Evolutionary conservation across 2,113 vertebrate genomes (phyloP), one percentile per base, ranked within the genome.

Genomic region (Empidonax alnorum): DNA sequence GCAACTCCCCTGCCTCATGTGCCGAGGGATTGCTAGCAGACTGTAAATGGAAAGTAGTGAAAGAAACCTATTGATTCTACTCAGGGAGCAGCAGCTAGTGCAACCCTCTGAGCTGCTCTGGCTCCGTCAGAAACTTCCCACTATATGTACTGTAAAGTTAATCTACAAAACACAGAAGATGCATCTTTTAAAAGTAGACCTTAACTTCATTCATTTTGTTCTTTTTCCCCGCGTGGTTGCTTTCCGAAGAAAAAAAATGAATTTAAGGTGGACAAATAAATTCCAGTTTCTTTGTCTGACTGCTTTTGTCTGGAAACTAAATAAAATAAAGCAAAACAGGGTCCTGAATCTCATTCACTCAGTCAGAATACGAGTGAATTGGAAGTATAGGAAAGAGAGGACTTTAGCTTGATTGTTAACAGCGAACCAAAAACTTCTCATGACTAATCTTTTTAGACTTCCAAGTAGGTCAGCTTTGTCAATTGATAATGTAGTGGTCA

Each of bases 401-500:
- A 25, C 22, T 76, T 87, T 66, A 30, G 2, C 15, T 49, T 69
- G 10, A 3, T 39, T 72, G 13, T 41, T 87, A 75, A 50, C 39
- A 63, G 14, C 73, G 35, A 78, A 85, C 6, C 10, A 84, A 53
- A 91, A 94, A 24, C 42, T 84, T 91, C 47, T 50, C 8, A 28
- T 37, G 20, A 6, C 6, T 79, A 17, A 17, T 52, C 33, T 87
- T 94, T 84, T 79, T 52, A 68, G 31, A 58, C 14, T 25, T 79
- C 46, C 58, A 95, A 90, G 84, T 87, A 80, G 53, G 91, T 93
- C 71, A 87, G 62, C 50, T 82, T 96, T 66, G 35, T 89, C 62
- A 69, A 39, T 63, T 86, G 28, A 21, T 69, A 84, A 68, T 44
- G 17, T 6, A 44, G 31, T 84, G 65, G 44, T 94, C 75, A 87